phyloP scores from a whole-genome alignment of 2,797 vertebrate species.

The Labeo calbasu region DNA sequence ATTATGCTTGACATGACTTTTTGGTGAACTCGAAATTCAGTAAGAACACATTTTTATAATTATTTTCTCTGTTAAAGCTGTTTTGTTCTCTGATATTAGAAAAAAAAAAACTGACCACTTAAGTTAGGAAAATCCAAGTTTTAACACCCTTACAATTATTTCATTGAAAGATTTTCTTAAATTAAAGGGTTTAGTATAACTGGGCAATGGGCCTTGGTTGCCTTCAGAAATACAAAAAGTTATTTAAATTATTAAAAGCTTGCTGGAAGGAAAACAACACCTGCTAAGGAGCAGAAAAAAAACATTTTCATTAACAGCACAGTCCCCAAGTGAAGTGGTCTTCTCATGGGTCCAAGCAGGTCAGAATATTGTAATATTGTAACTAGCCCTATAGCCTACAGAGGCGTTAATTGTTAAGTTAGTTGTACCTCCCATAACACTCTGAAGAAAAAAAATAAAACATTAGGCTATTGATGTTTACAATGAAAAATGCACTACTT shows the following conservation, averaged over 20 bases:
- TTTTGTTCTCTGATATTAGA: neutral
- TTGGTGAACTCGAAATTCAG: neutral
- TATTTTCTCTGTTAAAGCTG: neutral
- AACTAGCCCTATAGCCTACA: neutral
- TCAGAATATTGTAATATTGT: neutral
- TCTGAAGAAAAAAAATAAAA: neutral
- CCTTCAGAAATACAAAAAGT: neutral
- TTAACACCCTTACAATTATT: neutral
- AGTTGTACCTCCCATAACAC: neutral
- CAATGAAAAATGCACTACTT: no score
- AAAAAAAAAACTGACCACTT: neutral
- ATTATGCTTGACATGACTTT: neutral
- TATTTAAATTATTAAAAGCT: neutral
- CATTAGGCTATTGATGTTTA: neutral
- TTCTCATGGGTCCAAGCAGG: neutral
- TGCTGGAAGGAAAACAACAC: conserved; percentile 12
- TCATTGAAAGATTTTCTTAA: neutral
- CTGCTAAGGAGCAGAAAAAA: conserved; percentile 17
- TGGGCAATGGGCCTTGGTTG: neutral
- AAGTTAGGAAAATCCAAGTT: neutral
- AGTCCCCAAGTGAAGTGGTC: conserved; percentile 6
- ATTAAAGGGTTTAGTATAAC: neutral
- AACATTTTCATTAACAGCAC: conserved; percentile 13
- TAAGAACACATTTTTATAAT: neutral
- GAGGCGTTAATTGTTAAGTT: conserved; percentile 8